These are phyloP conservation scores for Cantharis flavilabris DNA, from an alignment of 2,888 invertebrate genomes.

Conservation along the genomic window DNA sequence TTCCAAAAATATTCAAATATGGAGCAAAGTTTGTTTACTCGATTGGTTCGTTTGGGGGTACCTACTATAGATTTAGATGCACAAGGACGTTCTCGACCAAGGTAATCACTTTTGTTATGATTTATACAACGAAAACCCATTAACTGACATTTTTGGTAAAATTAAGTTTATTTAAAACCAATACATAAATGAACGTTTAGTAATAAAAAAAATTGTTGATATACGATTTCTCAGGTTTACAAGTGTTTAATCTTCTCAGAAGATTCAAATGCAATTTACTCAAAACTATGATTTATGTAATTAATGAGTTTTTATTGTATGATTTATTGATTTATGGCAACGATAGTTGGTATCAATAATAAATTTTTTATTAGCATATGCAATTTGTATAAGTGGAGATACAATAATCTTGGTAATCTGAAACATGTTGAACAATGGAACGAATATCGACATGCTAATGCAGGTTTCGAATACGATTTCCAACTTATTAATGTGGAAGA, in stretches of 20 bases:
- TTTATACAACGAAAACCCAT: no score
- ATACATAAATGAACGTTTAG: no score
- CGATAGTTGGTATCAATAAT: neutral
- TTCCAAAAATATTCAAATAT: conserved; percentile 99
- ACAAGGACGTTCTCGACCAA: conserved; percentile 92
- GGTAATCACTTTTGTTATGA: conserved; percentile 53
- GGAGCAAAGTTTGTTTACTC: conserved; percentile 98
- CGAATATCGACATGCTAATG: conserved; percentile 89
- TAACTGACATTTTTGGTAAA: no score
- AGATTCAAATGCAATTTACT: no score
- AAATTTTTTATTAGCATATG: conserved; percentile 69
- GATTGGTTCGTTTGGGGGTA: conserved; percentile 94
- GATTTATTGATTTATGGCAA: no score
- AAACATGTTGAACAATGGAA: conserved; percentile 81
- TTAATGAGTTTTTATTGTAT: no score
- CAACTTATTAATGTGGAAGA: conserved; percentile 96
- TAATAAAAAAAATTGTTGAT: no score
- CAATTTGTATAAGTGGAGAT: conserved; percentile 94
- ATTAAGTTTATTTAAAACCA: no score
- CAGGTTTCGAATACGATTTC: conserved; percentile 91
- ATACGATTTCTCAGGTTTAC: no score
- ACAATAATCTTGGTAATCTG: conserved; percentile 93
- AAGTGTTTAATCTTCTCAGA: no score
- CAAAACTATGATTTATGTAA: no score
- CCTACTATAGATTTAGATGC: conserved; percentile 97